phyloP scores from a whole-genome alignment of 2,113 vertebrate genomes.

The Mesoclemmys tuberculata region DNA sequence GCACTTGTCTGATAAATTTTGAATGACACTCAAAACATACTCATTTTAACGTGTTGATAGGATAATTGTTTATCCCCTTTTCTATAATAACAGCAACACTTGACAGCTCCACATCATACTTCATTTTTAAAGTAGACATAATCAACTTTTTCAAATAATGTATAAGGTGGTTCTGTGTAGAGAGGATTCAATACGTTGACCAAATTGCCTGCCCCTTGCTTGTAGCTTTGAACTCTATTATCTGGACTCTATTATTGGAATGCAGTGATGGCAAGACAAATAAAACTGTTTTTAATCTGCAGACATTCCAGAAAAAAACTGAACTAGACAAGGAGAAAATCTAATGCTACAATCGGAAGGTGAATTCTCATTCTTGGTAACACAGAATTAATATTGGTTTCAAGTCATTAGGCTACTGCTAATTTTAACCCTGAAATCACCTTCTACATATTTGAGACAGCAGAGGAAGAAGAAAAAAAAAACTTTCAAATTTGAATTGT shows the following conservation, averaged over 20 bases:
- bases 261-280: conserved; percentile 20
- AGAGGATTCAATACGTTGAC: neutral
- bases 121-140: neutral
- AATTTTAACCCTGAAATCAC: conserved; percentile 26
- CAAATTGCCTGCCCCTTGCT: neutral
- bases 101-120: neutral
- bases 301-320: conserved; percentile 30
- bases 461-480: neutral
- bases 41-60: neutral
- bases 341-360: neutral
- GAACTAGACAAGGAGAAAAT: conserved; percentile 9
- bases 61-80: neutral
- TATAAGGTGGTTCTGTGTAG: neutral
- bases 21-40: neutral
- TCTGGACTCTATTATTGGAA: conserved; percentile 29
- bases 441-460: conserved; percentile 31
- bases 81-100: neutral
- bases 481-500: conserved; percentile 24
- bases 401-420: conserved; percentile 45
- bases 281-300: neutral
- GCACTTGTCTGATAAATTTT: neutral
- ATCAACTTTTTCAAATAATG: neutral
- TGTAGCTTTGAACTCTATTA: conserved; percentile 28
- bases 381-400: conserved; percentile 18
- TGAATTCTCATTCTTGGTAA: conserved; percentile 9